Percentiles rank a stretch among this genome's conserved stretches.
phyloP scores from a whole-genome alignment of 2,888 invertebrate genomes.

The Eledona agricola region DNA sequence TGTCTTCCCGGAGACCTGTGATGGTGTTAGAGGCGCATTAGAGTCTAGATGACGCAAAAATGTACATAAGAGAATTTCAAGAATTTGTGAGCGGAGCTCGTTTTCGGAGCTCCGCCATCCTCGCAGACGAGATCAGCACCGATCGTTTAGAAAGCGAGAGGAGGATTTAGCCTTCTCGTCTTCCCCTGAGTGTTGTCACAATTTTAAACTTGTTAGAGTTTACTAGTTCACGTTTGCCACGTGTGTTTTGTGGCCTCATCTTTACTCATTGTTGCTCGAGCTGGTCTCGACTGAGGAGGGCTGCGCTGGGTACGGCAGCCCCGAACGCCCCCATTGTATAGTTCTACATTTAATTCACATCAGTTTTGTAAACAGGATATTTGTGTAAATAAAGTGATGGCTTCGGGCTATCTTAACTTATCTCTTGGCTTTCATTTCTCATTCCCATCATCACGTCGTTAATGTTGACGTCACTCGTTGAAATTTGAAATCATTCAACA shows the following conservation, averaged over 20 bases:
- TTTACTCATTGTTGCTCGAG: conserved; percentile 50
- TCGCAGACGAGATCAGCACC: conserved; percentile 53
- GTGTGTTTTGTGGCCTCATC: conserved; percentile 39
- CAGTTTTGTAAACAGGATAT: conserved; percentile 60
- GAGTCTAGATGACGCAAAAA: conserved; percentile 44
- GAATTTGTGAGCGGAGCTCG: conserved; percentile 32
- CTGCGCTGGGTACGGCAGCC: conserved; percentile 49
- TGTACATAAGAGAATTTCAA: conserved; percentile 45
- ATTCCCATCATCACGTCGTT: no score
- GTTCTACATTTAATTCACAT: conserved; percentile 56
- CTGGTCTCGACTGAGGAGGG: conserved; percentile 56
- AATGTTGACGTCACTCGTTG: no score
- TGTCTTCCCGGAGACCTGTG: conserved; percentile 57
- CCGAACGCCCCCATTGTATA: conserved; percentile 50
- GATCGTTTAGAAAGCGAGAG: conserved; percentile 44
- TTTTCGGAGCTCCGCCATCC: conserved; percentile 31
- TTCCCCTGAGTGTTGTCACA: conserved; percentile 55
- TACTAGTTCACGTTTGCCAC: conserved; percentile 40
- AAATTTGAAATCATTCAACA: no score
- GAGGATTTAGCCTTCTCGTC: conserved; percentile 55
- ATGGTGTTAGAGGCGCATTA: conserved; percentile 53
- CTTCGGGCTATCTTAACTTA: conserved; percentile 54
- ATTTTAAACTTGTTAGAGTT: conserved; percentile 22
- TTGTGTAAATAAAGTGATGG: conserved; percentile 62
- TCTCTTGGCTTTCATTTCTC: conserved; percentile 7